Evolutionary conservation across 2,888 invertebrate genomes (phyloP).

Genomic region (Andrena haemorrhoa): DNA sequence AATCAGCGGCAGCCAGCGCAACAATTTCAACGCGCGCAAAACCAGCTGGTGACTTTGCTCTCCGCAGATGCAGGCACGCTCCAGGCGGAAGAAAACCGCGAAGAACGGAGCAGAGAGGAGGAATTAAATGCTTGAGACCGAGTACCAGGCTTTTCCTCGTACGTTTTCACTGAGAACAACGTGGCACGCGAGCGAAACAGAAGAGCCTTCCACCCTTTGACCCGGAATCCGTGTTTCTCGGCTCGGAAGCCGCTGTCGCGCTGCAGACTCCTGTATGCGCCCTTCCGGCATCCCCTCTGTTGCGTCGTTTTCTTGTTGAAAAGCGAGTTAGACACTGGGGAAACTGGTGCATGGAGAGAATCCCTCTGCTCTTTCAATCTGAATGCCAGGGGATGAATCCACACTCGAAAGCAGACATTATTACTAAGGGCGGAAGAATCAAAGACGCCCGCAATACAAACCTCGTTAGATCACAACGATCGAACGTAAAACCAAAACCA

Average conservation of each 20-base stretch:
- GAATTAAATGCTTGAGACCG: slow-evolving; percentile 37
- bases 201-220: slow-evolving; percentile 57
- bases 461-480: too few relatives aligned
- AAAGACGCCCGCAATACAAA: too few relatives aligned
- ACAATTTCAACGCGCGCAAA: slow-evolving; percentile 21
- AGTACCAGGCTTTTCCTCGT: slow-evolving; percentile 29
- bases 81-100: slow-evolving; percentile 28
- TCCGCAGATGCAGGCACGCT: not conserved
- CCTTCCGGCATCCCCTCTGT: slow-evolving; percentile 2
- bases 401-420: too few relatives aligned
- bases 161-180: slow-evolving; percentile 45
- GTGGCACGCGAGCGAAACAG: slow-evolving; percentile 42
- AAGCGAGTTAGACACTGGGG: slow-evolving; percentile 34
- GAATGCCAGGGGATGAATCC: not conserved
- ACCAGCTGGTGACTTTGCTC: not conserved
- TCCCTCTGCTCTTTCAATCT: slow-evolving; percentile 23
- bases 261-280: not conserved
- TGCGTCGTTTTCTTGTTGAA: slow-evolving; percentile 31
- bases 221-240: slow-evolving; percentile 46
- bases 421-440: too few relatives aligned
- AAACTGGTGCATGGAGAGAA: slow-evolving; percentile 26
- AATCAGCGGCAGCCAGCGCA: slow-evolving; percentile 24
- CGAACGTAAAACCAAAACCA: too few relatives aligned
- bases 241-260: slow-evolving; percentile 20
- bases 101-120: slow-evolving; percentile 23